A percentile compares a stretch with the other conserved stretches of the same genome.
Evolutionary conservation across 2,888 invertebrate species (phyloP).

Genomic region (Megalurothrips usitatus): DNA sequence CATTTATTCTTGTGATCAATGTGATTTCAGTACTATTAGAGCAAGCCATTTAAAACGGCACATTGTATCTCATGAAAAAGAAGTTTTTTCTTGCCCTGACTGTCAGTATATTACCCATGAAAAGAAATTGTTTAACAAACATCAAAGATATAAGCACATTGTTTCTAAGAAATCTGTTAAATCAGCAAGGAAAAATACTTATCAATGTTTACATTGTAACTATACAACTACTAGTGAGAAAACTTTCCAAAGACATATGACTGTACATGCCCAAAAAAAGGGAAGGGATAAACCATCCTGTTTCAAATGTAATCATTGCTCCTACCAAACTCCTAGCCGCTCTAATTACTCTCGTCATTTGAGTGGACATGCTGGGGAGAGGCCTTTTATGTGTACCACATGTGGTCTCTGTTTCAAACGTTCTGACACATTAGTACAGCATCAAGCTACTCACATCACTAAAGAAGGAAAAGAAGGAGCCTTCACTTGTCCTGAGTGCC

Average conservation of each 20-base stretch:
- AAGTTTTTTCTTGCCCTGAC: not conserved
- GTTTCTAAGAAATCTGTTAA: not conserved
- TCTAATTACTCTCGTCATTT: not conserved
- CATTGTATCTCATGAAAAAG: not conserved
- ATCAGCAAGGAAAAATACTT: not conserved
- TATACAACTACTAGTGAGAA: not conserved
- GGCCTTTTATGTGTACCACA: not conserved
- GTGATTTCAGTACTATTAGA: slow-evolving; percentile 14
- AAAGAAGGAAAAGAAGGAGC: not conserved
- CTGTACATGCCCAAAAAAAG: not conserved
- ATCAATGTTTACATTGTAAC: slow-evolving; percentile 6
- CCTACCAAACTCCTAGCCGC: not conserved
- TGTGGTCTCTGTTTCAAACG: slow-evolving; percentile 8
- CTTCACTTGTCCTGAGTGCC: not conserved
- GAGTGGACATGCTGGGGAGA: not conserved
- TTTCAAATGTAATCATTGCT: slow-evolving; percentile 3
- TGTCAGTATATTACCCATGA: slow-evolving; percentile 4
- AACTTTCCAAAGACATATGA: not conserved
- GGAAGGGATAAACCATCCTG: not conserved
- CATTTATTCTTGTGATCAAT: slow-evolving; percentile 14
- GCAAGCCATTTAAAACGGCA: slow-evolving; percentile 10
- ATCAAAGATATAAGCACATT: not conserved
- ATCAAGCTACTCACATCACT: not conserved
- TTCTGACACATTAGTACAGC: not conserved
- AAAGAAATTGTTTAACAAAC: not conserved